Evolutionary conservation across 2,888 invertebrate species (phyloP).

Genomic region (Aleiodes leptofemur): DNA sequence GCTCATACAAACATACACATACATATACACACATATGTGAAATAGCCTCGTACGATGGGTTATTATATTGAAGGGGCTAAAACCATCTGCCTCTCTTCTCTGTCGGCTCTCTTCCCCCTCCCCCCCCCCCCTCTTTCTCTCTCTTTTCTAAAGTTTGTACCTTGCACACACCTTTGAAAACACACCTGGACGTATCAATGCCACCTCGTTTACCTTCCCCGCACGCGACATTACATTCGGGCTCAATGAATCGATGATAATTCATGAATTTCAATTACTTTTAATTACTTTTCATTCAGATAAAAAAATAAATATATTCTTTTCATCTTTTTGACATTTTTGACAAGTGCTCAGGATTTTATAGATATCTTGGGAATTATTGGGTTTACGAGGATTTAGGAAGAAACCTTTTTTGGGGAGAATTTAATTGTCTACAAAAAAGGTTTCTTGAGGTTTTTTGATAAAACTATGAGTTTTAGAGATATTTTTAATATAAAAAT

Average conservation of each 20-base stretch:
- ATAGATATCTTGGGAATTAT: no score
- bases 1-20: not conserved
- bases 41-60: conserved; percentile 18
- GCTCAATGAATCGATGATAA: conserved; percentile 10
- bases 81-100: conserved; percentile 64
- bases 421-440: no score
- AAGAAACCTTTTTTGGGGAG: no score
- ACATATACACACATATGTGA: not conserved
- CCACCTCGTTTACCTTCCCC: conserved; percentile 48
- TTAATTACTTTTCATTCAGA: not conserved
- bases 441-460: no score
- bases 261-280: conserved; percentile 5
- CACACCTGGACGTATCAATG: conserved; percentile 52
- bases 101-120: conserved; percentile 60
- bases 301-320: not conserved
- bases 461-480: no score
- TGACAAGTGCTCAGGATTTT: no score
- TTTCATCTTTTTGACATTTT: no score
- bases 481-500: no score
- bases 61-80: conserved; percentile 60
- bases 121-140: conserved; percentile 50
- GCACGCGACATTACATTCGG: conserved; percentile 43
- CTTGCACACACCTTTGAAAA: conserved; percentile 38
- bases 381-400: no score
- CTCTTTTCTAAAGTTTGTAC: conserved; percentile 4